Percentiles rank a stretch among this genome's conserved stretches.
Evolutionary conservation across 2,888 invertebrate genomes (phyloP).

Genomic region (Bellardia bayeri): DNA sequence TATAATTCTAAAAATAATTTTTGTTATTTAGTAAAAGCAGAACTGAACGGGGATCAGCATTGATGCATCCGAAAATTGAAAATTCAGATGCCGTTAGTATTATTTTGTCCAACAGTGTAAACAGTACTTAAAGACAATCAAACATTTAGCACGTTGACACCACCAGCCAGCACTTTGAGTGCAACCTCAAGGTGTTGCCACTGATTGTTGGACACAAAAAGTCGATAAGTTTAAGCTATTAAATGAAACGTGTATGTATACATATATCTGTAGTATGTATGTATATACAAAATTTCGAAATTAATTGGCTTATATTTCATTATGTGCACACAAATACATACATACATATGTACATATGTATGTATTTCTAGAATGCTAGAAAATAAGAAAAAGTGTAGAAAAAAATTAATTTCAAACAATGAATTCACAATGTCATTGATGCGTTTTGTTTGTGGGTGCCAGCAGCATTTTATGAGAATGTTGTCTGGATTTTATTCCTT

Average conservation of each 20-base stretch:
- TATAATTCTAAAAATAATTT: no score
- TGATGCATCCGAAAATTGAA: no score
- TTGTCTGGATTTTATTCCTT: not conserved
- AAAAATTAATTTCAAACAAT: constrained; percentile 5
- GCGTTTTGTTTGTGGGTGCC: constrained; percentile 32
- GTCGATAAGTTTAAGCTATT: constrained; percentile 49
- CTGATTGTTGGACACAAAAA: constrained; percentile 43
- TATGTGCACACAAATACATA: not conserved
- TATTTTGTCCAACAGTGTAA: not conserved
- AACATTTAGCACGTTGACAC: not conserved
- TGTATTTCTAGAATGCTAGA: not conserved
- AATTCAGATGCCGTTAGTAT: no score
- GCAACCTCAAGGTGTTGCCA: constrained; percentile 34
- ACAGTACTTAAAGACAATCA: not conserved
- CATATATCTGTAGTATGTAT: no score
- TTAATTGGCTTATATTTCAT: constrained; percentile 57
- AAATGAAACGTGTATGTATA: not conserved
- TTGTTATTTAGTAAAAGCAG: no score
- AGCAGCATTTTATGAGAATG: constrained; percentile 2
- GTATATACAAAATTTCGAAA: not conserved
- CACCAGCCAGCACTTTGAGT: not conserved
- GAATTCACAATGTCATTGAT: constrained; percentile 57
- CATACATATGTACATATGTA: no score
- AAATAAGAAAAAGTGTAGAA: not conserved
- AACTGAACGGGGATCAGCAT: no score